phyloP scores from a whole-genome alignment of 2,888 invertebrate species.

The Phyllotreta striolata region DNA sequence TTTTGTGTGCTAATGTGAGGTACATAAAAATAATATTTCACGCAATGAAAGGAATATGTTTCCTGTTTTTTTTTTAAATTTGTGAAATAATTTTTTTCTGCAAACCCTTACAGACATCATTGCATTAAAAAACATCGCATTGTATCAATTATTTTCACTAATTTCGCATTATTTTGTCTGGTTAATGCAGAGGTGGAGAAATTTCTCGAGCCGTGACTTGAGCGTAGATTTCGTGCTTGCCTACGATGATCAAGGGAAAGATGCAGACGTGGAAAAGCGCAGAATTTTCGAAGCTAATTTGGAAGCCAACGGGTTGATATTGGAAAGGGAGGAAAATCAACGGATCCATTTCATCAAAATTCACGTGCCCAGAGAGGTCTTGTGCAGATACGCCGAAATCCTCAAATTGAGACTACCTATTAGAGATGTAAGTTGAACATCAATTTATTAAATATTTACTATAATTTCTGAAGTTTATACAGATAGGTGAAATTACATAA shows the following conservation, averaged over 20 bases:
- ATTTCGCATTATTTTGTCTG: neutral
- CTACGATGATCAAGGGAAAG: conserved; percentile 60
- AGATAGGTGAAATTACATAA: too few species aligned
- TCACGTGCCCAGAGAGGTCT: conserved; percentile 75
- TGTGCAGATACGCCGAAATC: conserved; percentile 77
- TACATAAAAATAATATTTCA: too few species aligned
- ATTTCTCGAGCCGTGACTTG: conserved; percentile 64
- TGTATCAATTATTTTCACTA: conserved; percentile 5
- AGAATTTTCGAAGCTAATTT: conserved; percentile 70
- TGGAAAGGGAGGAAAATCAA: conserved; percentile 70
- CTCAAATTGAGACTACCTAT: conserved; percentile 81
- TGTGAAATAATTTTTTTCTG: too few species aligned
- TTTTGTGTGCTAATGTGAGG: too few species aligned
- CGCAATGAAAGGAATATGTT: too few species aligned
- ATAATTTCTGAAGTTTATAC: too few species aligned
- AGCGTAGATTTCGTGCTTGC: conserved; percentile 71
- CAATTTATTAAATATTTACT: neutral
- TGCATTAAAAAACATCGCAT: too few species aligned
- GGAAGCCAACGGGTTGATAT: conserved; percentile 67
- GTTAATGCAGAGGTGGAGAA: conserved; percentile 62
- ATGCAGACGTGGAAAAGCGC: conserved; percentile 60
- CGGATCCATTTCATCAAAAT: conserved; percentile 76
- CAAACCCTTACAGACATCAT: too few species aligned
- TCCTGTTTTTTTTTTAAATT: too few species aligned
- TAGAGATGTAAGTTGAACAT: conserved; percentile 65